Evolutionary conservation across 53 echinoderm and acorn worm species (phyloP), one percentile per base, ranked within the genome.

Genomic region (Paracentrotus lividus): DNA sequence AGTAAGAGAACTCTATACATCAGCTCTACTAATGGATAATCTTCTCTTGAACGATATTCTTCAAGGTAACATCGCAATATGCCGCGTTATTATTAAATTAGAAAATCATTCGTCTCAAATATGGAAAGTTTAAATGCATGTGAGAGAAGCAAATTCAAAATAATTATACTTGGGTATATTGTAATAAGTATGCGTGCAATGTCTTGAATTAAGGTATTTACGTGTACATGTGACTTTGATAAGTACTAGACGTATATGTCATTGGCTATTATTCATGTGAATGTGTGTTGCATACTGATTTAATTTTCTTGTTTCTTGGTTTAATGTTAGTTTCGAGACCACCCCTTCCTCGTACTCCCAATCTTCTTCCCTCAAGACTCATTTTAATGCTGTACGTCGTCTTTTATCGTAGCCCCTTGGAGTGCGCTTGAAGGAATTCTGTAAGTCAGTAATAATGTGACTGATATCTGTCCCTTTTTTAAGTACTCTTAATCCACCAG

Each of bases 1-100:
- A n/a, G 27, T 10, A 42, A 36, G 36, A 42, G 69, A 34, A 42
- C 18, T 40, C 36, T 34, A 36, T 20, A 36, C 76, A 36, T 76
- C 40, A 76, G n/a, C n/a, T n/a, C 21, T 76, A 76, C 40, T 76
- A 38, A 42, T 76, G 31, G 38, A 76, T 14, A n/a, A n/a, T n/a
- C n/a, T 42, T 5, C 18, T 76, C 10, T 20, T 76, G 76, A 69
- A 51, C 23, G 5, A n/a, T 59, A 3, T 29, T 42, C 76, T 64
- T 38, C 76, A 76, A 76, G 76, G 76, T 38, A 38, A 76, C 31
- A 76, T 18, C 36, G 38, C 76, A 42, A 76, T 42, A 76, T 76
- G 76, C 42, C 42, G 76, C 2, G 20, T 40, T 76, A 76, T 76
- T 76, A 76, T 76, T 76, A 76, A 36, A 65, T 65, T 65, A 65